phyloP scores from a whole-genome alignment of 64 coral and sea anemone genomes.

The Pocillopora verrucosa region DNA sequence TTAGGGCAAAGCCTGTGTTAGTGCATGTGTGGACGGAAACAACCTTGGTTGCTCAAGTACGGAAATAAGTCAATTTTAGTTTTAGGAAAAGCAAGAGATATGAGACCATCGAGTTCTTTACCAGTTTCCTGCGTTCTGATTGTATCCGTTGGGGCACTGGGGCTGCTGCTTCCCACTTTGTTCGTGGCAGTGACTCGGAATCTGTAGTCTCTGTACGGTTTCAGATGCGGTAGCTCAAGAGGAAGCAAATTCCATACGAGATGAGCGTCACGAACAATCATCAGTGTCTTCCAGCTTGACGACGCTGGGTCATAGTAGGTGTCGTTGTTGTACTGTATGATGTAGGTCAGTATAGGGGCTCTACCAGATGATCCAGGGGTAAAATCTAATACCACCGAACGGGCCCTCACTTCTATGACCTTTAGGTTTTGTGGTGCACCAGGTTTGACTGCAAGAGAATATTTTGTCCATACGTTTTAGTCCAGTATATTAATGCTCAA shows the following conservation, averaged over 20 bases:
- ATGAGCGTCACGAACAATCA: conserved; percentile 66
- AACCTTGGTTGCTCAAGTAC: too few species aligned
- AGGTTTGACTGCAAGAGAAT: conserved; percentile 41
- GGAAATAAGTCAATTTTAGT: not conserved
- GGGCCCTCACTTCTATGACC: conserved; percentile 54
- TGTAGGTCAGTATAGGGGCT: conserved; percentile 78
- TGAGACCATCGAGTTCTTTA: conserved; percentile 1
- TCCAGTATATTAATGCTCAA: too few species aligned
- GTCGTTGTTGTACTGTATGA: conserved; percentile 83
- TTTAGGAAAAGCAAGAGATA: not conserved
- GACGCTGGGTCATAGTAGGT: conserved; percentile 61
- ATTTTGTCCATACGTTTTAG: not conserved
- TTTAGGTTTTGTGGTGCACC: conserved; percentile 59
- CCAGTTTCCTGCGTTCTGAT: conserved; percentile 77
- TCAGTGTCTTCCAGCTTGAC: conserved; percentile 53
- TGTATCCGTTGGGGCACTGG: conserved; percentile 69
- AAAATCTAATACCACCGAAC: conserved; percentile 59
- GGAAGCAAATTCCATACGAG: conserved; percentile 66
- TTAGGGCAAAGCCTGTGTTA: too few species aligned
- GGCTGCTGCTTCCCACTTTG: conserved; percentile 65
- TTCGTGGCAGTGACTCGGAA: conserved; percentile 79
- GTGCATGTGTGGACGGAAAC: too few species aligned
- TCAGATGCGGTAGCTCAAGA: conserved; percentile 63
- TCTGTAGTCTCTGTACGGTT: conserved; percentile 81
- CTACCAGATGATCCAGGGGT: conserved; percentile 75